Evolutionary conservation across 92 coral and sea anemone genomes (phyloP), one percentile per base, ranked within the genome.

Genomic region (Epizoanthus stellaris): DNA sequence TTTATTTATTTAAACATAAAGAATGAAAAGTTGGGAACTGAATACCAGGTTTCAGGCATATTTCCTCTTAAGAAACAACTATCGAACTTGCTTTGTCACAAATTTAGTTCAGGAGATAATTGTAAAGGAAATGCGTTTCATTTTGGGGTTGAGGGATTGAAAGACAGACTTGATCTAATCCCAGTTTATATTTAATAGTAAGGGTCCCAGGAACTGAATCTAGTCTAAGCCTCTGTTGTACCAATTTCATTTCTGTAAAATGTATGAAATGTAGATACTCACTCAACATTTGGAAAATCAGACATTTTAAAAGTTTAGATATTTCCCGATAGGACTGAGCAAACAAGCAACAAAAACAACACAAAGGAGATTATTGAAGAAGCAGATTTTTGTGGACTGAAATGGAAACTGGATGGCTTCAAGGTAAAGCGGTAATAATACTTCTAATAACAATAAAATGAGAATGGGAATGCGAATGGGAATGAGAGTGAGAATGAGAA

Each of bases 331-430:
- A 94, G 98, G 47, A 75, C 83, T 54, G 93, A 87, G 58, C 94
- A 90, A 84, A 92, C 94, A 82, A 90, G 76, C 89, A 89, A 53
- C 19, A 80, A 81, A 17, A 90, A 87, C 87, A 86, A 82, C 86
- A 92, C 94, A 13, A 92, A 92, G 77, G 98, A 97, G 71, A 88
- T 97, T 34, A 91, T 97, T 56, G 99, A 97, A 81, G 96, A 90
- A 56, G 99, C 99, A 42, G 99, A 97, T 85, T 97, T 97, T 68
- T 97, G 95, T 81, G 98, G 97, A 54, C 84, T 97, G 21, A 95
- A 91, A 53, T 97, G 90, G 89, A 97, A 94, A 79, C 91, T 97
- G 38, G 92, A 92, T 82, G 97, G 98, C 60, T 93, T 91, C 54
- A 83, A 91, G 65, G 99, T 97, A 88, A 86, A 74, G 36, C 21